Percentiles rank a stretch among this genome's conserved stretches.
phyloP scores from a whole-genome alignment of 1,140 invertebrate genomes.

The Hermetia illucens region DNA sequence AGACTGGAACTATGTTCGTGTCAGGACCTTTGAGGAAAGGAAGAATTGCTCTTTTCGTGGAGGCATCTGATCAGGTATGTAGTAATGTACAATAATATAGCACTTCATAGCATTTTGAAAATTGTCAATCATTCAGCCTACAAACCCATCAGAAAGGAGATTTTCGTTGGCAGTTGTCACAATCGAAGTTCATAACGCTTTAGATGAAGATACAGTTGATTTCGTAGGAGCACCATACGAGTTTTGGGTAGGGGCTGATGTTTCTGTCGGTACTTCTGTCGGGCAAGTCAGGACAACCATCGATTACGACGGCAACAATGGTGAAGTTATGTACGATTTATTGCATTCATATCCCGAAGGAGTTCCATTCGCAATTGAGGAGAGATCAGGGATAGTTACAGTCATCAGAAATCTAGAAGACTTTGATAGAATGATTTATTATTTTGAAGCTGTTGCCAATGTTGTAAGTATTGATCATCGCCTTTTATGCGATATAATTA shows the following conservation, averaged over 20 bases:
- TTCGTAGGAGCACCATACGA: slow-evolving; percentile 81
- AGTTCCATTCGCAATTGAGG: slow-evolving; percentile 81
- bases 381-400: slow-evolving; percentile 72
- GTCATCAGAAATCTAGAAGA: slow-evolving; percentile 61
- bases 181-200: slow-evolving; percentile 43
- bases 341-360: slow-evolving; percentile 69
- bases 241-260: slow-evolving; percentile 77
- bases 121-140: slow-evolving; percentile 29
- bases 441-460: slow-evolving; percentile 68
- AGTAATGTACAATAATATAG: no score
- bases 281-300: slow-evolving; percentile 63
- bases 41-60: slow-evolving; percentile 62
- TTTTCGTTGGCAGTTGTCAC: slow-evolving; percentile 72
- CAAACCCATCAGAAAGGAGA: slow-evolving; percentile 64
- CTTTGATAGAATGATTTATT: slow-evolving; percentile 50
- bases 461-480: slow-evolving; percentile 39
- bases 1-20: slow-evolving; percentile 55
- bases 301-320: slow-evolving; percentile 46
- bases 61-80: slow-evolving; percentile 54
- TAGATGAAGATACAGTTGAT: slow-evolving; percentile 49
- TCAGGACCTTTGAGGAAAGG: slow-evolving; percentile 48
- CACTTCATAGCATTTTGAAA: background rate
- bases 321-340: slow-evolving; percentile 57
- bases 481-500: background rate
- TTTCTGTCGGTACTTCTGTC: slow-evolving; percentile 66